Conservation (phyloP, 2,113 vertebrate species). For the Cichladusa arquata region DNA sequence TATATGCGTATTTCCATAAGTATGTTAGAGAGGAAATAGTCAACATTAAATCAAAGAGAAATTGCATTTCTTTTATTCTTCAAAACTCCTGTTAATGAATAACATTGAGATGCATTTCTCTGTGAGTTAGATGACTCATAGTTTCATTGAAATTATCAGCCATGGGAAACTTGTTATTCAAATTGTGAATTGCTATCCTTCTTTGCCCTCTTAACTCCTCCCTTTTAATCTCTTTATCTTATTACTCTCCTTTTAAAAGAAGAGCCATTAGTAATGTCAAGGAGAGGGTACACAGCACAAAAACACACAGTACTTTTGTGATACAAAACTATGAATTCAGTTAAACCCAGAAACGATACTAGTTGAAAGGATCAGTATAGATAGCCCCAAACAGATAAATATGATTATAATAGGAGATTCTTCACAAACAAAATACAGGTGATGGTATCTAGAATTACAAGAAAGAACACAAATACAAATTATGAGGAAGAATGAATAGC, state of each 20-base stretch:
- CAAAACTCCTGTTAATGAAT: background rate
- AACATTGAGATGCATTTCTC: background rate
- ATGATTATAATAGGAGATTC: background rate
- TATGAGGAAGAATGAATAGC: background rate
- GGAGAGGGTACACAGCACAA: background rate
- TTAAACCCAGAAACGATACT: background rate
- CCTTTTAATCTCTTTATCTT: background rate
- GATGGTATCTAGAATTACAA: background rate
- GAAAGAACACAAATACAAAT: background rate
- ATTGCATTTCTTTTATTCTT: background rate
- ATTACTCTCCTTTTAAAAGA: background rate
- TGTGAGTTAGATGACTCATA: background rate
- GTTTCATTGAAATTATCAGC: background rate
- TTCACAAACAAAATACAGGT: background rate
- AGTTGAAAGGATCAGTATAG: background rate
- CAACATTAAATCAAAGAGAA: background rate
- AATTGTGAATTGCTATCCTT: background rate
- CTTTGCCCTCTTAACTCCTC: background rate
- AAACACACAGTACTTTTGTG: background rate
- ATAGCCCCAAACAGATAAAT: background rate
- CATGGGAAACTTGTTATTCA: background rate
- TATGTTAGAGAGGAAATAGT: background rate
- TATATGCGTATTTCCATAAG: background rate
- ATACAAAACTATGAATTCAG: background rate
- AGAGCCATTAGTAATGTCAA: background rate